Base-by-base conservation (phyloP, 2,797 vertebrate genomes). In the Pyrocephalus nanus region DNA sequence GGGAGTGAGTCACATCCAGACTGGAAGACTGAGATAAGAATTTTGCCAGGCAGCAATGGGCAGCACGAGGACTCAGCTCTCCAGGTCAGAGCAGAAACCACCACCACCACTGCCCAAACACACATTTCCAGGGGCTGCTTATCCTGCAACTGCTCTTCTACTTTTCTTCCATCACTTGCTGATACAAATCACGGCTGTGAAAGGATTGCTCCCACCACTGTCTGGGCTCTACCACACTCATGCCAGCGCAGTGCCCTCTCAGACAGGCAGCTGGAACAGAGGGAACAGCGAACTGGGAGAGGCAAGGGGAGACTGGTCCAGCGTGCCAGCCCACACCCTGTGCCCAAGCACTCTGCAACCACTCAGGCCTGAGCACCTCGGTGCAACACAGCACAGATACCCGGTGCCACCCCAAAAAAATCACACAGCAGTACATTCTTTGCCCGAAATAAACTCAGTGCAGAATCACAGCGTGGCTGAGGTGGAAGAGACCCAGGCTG, bases 211-310 rank as follows among this genome's bases (percentile, higher is more conserved):
- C 42, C 75, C 66, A 65, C 12, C 36, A 12, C 26, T 29, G 4
- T 47, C 20, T 22, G 47, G 45, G 48, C 48, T 71, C 34, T 43
- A 2, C 15, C 45, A 26, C 69, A 76, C 47, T 11, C 22, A 1
- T 5, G 19, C 32, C 2, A 45, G n/a, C 22, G 15, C 27, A 8
- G 29, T 53, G 11, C 12, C 29, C 16, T 3, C 47, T 18, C 40
- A 13, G 62, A 8, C 14, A 47, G 43, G 54, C 1, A 32, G 25
- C 45, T 23, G 60, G 36, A 18, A 12, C 47, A 19, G 54, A 23
- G 26, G 5, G 6, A 8, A 6, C n/a, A n/a, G 15, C 0, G 22
- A 45, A 7, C 11, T 0, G 4, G 38, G 53, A 29, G 21, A 45
- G 50, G 67, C 50, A 29, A 15, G 6, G 23, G 15, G 61, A 77